Percentiles rank a stretch among this genome's conserved stretches.
These are phyloP conservation scores for Platalea minor DNA, from an alignment of 2,797 vertebrate species.

Conservation along the genomic window DNA sequence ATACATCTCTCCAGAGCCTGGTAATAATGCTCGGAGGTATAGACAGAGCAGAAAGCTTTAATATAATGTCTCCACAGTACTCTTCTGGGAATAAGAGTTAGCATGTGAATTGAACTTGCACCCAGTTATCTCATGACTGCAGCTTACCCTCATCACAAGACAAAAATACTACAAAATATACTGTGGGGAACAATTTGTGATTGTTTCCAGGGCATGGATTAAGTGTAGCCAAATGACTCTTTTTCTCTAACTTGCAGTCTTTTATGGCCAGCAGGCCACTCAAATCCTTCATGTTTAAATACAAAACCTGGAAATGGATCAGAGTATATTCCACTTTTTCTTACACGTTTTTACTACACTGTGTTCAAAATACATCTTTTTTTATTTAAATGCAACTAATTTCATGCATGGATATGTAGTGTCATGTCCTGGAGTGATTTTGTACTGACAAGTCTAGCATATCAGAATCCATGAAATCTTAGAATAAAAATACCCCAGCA, in stretches of 20 bases:
- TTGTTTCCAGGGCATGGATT: conserved; percentile 56
- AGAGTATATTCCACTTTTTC: neutral
- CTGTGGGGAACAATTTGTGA: conserved; percentile 50
- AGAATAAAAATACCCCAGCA: conserved; percentile 4
- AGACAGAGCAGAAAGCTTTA: conserved; percentile 19
- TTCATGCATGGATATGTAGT: conserved; percentile 11
- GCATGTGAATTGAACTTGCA: conserved; percentile 68
- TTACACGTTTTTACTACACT: neutral
- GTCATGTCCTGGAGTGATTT: conserved; percentile 46
- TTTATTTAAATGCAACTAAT: neutral
- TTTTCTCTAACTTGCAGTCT: neutral
- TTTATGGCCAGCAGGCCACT: conserved; percentile 3
- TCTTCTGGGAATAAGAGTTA: conserved; percentile 35
- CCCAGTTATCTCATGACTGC: conserved; percentile 64
- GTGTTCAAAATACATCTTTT: neutral
- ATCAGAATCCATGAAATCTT: conserved; percentile 24
- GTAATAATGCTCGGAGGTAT: neutral
- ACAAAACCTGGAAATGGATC: conserved; percentile 42
- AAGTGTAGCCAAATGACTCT: conserved; percentile 42
- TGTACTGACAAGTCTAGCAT: conserved; percentile 9
- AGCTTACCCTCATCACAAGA: conserved; percentile 57
- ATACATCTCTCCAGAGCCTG: conserved; percentile 15
- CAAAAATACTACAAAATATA: conserved; percentile 61
- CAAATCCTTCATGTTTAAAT: neutral
- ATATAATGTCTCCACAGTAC: conserved; percentile 17